Percentiles rank a stretch among this genome's conserved stretches.
These are phyloP conservation scores for Mayetiola destructor DNA, from an alignment of 2,888 invertebrate genomes.

Conservation along the genomic window DNA sequence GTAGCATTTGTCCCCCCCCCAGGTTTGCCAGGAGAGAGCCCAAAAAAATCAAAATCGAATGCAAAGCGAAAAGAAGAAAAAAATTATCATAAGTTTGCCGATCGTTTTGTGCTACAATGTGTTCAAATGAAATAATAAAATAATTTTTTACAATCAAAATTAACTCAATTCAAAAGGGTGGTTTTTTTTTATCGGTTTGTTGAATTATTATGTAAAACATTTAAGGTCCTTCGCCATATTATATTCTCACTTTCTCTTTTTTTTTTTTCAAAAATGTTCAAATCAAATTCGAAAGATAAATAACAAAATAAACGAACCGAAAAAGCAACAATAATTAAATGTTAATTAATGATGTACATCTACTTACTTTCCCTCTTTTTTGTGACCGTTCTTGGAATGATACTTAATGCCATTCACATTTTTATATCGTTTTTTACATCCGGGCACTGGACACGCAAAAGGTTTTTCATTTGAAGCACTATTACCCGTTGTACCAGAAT, in stretches of 20 bases:
- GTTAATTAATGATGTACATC: too few relatives aligned
- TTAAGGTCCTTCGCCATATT: neutral
- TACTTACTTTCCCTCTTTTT: slow-evolving; percentile 67
- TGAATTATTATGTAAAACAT: neutral
- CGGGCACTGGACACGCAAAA: slow-evolving; percentile 71
- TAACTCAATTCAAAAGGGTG: neutral
- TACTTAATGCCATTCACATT: slow-evolving; percentile 81
- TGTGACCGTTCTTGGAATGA: slow-evolving; percentile 75
- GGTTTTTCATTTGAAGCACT: slow-evolving; percentile 51
- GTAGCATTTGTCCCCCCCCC: too few relatives aligned
- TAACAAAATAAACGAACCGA: neutral
- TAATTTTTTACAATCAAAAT: neutral
- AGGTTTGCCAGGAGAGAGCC: too few relatives aligned
- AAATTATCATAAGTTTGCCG: neutral
- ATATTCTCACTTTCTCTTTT: neutral
- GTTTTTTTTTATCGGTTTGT: neutral
- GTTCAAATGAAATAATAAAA: neutral
- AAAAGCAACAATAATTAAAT: slow-evolving; percentile 1
- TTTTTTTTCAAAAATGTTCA: neutral
- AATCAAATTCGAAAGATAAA: neutral
- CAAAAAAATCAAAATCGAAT: neutral
- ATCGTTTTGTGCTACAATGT: too few relatives aligned
- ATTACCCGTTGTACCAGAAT: slow-evolving; percentile 35
- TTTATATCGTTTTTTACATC: slow-evolving; percentile 76
- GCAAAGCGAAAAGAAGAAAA: neutral